phyloP scores from a whole-genome alignment of 2,113 vertebrate genomes.

The Calyptomena viridis region DNA sequence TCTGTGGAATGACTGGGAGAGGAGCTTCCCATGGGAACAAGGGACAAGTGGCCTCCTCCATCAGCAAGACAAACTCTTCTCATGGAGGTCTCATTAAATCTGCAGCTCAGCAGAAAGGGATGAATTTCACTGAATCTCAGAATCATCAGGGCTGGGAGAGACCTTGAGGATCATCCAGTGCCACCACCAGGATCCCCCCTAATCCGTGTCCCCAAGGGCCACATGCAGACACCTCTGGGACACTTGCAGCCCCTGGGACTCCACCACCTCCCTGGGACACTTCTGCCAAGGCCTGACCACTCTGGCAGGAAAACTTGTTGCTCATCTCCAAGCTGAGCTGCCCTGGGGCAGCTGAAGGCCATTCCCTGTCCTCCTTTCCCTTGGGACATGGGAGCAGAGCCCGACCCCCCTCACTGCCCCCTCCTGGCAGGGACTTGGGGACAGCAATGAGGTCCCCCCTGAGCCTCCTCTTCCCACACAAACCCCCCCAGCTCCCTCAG shows the following conservation, averaged over 20 bases:
- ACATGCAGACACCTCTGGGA: neutral
- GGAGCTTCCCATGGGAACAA: neutral
- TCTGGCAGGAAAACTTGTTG: too few species aligned
- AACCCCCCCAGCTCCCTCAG: neutral
- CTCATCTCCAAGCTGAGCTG: neutral
- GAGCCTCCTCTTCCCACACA: neutral
- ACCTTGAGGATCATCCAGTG: fast-evolving
- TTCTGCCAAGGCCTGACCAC: neutral
- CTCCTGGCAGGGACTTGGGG: neutral
- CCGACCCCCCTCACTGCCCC: neutral
- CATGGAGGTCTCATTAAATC: neutral
- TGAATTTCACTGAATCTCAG: neutral
- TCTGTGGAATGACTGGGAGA: neutral
- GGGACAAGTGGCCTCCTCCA: neutral
- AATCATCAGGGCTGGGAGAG: fast-evolving
- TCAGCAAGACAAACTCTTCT: neutral
- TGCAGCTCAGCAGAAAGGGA: neutral
- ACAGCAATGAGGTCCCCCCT: fast-evolving
- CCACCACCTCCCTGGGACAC: neutral
- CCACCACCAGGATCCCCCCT: neutral
- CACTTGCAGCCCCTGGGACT: neutral
- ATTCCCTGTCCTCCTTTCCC: neutral
- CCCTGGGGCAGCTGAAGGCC: neutral
- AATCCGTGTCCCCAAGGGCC: neutral
- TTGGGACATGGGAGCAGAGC: neutral